Conservation (phyloP, 2,888 invertebrate genomes). For the Plagiodera versicolora region DNA sequence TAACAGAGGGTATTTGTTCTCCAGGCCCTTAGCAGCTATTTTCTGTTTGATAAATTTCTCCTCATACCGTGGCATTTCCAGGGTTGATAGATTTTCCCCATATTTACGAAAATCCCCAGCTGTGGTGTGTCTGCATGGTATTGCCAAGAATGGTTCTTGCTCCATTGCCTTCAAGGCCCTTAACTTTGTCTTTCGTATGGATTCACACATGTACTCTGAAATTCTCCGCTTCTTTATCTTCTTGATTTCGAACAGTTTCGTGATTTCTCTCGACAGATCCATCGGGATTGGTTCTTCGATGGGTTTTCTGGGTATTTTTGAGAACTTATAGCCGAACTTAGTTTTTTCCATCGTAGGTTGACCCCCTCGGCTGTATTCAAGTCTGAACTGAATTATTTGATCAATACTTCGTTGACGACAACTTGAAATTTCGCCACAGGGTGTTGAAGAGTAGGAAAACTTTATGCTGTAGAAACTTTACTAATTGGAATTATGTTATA, state of each 20-base stretch:
- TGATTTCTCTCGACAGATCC: slow-evolving; percentile 31
- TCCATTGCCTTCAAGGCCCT: slow-evolving; percentile 2
- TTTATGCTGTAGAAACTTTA: neutral
- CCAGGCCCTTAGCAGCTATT: slow-evolving; percentile 60
- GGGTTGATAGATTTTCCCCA: slow-evolving; percentile 24
- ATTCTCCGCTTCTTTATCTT: slow-evolving; percentile 24
- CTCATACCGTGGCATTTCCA: slow-evolving; percentile 54
- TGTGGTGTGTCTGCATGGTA: slow-evolving; percentile 15
- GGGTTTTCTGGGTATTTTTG: slow-evolving; percentile 12
- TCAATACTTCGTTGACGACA: slow-evolving; percentile 4
- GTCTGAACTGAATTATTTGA: slow-evolving; percentile 4
- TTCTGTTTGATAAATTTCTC: slow-evolving; percentile 64
- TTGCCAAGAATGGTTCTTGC: no score
- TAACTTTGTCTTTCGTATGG: slow-evolving; percentile 28
- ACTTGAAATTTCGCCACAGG: neutral
- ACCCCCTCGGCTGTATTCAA: neutral
- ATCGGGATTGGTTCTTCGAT: slow-evolving; percentile 22
- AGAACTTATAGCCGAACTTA: slow-evolving; percentile 15
- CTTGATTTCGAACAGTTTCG: slow-evolving; percentile 23
- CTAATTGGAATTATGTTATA: neutral
- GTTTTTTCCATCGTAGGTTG: slow-evolving; percentile 17
- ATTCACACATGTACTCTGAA: slow-evolving; percentile 33
- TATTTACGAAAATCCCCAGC: slow-evolving; percentile 28
- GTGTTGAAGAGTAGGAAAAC: neutral
- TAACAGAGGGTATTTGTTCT: slow-evolving; percentile 58